Conservation (phyloP, 1,140 invertebrate species). For the Zeugodacus cucurbitae region DNA sequence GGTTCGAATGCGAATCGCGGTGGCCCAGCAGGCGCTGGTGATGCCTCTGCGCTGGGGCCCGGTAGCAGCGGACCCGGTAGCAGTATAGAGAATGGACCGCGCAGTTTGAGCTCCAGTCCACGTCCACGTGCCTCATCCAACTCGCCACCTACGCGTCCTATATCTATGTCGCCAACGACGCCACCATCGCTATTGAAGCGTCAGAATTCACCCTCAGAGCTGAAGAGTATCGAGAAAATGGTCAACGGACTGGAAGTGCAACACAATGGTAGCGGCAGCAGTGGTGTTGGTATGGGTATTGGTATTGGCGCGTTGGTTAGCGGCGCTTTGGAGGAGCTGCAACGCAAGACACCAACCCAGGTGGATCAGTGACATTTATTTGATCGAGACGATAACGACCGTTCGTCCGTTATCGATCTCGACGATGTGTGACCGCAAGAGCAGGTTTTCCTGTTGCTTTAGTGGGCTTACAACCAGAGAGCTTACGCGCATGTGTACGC, state of each 20-base stretch:
- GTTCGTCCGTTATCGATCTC: conserved; percentile 63
- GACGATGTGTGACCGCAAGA: conserved; percentile 62
- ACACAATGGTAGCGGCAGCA: conserved; percentile 54
- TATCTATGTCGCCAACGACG: conserved; percentile 69
- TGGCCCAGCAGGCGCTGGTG: conserved; percentile 47
- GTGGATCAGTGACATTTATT: conserved; percentile 65
- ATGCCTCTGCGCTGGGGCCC: conserved; percentile 44
- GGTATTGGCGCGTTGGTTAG: conserved; percentile 26
- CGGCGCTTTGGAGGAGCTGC: conserved; percentile 42
- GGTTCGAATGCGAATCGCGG: conserved; percentile 67
- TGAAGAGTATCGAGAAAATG: conserved; percentile 97
- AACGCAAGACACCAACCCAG: conserved; percentile 40
- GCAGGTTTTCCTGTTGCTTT: conserved; percentile 17
- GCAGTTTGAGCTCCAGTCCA: conserved; percentile 77
- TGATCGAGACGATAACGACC: conserved; percentile 58
- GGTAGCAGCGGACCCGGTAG: conserved; percentile 44
- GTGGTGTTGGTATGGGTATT: background rate
- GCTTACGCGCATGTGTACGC: background rate
- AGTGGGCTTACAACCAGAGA: background rate
- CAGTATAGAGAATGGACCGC: conserved; percentile 63
- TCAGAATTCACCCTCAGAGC: conserved; percentile 73
- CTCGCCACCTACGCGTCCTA: conserved; percentile 68
- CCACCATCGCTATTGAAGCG: conserved; percentile 63
- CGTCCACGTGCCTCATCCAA: conserved; percentile 71
- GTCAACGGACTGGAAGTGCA: conserved; percentile 91